Percentiles rank a stretch among this genome's conserved stretches.
Evolutionary conservation across 2,113 vertebrate species (phyloP).

Genomic region (Otus sunia): DNA sequence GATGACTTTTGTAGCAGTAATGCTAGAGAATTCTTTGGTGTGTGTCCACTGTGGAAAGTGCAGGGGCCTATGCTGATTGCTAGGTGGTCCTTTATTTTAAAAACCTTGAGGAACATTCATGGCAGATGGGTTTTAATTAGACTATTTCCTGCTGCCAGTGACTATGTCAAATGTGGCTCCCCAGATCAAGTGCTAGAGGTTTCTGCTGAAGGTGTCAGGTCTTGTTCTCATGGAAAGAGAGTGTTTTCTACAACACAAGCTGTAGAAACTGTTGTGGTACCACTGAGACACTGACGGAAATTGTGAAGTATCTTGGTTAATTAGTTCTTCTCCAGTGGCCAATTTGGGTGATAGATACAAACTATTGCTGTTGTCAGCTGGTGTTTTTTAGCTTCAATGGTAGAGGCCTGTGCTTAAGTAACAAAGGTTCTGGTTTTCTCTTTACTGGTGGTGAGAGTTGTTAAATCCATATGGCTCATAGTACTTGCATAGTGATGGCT

Average conservation of each 20-base stretch:
- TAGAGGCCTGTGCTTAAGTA: not conserved
- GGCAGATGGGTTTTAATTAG: not conserved
- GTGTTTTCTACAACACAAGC: not conserved
- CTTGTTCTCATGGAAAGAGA: not conserved
- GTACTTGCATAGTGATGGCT: not conserved
- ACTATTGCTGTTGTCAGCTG: not conserved
- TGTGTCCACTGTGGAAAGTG: not conserved
- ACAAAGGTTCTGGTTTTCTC: conserved; percentile 34
- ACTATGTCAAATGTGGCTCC: not conserved
- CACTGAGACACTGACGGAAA: not conserved
- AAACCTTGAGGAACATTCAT: not conserved
- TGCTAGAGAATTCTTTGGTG: not conserved
- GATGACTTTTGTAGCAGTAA: not conserved
- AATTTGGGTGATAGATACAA: not conserved
- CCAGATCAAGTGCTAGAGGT: not conserved
- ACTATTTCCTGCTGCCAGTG: not conserved
- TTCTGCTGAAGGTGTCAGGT: not conserved
- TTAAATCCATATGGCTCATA: not conserved
- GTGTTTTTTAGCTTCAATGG: not conserved
- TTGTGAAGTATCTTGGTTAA: not conserved
- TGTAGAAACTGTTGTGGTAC: not conserved
- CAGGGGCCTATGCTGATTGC: not conserved
- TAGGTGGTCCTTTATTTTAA: not conserved
- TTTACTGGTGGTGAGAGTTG: not conserved
- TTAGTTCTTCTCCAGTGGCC: not conserved